These are phyloP conservation scores for Metopolophium dirhodum DNA, from an alignment of 1,140 invertebrate species.

Conservation along the genomic window DNA sequence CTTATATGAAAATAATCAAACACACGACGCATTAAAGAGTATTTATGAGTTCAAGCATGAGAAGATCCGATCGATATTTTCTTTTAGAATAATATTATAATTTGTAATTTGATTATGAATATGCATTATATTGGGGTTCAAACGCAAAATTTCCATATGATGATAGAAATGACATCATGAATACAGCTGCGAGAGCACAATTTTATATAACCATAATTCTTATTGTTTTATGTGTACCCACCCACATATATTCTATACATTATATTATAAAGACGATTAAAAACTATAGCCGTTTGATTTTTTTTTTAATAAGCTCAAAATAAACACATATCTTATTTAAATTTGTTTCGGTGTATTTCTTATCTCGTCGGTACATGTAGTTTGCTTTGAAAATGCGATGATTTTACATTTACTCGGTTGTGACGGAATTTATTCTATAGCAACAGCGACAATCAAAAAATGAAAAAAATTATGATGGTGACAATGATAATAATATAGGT, in stretches of 20 bases:
- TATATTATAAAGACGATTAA: background rate
- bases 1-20: background rate
- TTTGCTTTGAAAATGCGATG: background rate
- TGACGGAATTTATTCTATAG: background rate
- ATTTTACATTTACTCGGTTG: background rate
- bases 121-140: constrained; percentile 7
- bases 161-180: background rate
- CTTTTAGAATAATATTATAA: constrained; percentile 33
- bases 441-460: background rate
- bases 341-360: background rate
- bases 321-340: constrained; percentile 20
- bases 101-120: constrained; percentile 39
- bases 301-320: constrained; percentile 13
- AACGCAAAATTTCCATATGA: constrained; percentile 23
- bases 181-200: background rate
- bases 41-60: background rate
- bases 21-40: background rate
- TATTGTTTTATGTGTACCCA: constrained; percentile 6
- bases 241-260: background rate
- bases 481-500: no score
- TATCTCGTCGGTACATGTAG: background rate
- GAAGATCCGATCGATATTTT: background rate
- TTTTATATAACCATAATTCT: constrained; percentile 6
- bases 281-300: background rate
- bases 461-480: background rate